Conservation (phyloP, 2,797 vertebrate species). For the Acanthurus lineatus region DNA sequence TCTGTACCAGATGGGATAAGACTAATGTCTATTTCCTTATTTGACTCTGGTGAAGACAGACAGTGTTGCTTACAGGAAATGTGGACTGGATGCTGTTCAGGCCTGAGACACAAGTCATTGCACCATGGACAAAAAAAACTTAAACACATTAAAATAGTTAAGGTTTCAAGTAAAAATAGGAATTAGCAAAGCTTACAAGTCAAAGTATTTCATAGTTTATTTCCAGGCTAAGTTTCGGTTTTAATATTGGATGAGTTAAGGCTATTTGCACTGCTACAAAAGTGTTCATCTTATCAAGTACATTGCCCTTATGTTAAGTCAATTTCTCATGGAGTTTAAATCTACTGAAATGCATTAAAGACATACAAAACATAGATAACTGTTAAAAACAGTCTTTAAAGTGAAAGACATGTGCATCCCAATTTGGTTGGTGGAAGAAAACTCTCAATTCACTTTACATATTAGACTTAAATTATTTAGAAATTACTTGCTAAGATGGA, state of each 20-base stretch:
- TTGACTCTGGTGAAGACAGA: not conserved
- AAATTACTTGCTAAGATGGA: conserved; percentile 63
- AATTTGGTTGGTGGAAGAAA: conserved; percentile 9
- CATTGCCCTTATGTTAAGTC: not conserved
- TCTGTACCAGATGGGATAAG: not conserved
- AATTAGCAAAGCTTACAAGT: not conserved
- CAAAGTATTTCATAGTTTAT: not conserved
- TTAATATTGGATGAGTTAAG: not conserved
- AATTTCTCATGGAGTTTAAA: not conserved
- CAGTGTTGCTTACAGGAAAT: not conserved
- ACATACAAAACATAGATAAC: not conserved
- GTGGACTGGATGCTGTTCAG: not conserved
- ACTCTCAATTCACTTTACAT: not conserved
- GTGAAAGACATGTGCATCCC: not conserved
- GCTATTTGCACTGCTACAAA: conserved; percentile 53
- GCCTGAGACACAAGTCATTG: not conserved
- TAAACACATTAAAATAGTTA: conserved; percentile 39
- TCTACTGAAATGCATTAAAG: not conserved
- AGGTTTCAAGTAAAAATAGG: conserved; percentile 12
- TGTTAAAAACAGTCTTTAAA: conserved; percentile 13
- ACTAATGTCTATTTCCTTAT: not conserved
- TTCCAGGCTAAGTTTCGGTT: conserved; percentile 13
- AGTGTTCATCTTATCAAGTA: conserved; percentile 64
- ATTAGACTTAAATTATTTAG: not conserved
- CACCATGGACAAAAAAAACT: not conserved